phyloP scores from a whole-genome alignment of 2,113 vertebrate genomes.

The Xiphorhynchus elegans region DNA sequence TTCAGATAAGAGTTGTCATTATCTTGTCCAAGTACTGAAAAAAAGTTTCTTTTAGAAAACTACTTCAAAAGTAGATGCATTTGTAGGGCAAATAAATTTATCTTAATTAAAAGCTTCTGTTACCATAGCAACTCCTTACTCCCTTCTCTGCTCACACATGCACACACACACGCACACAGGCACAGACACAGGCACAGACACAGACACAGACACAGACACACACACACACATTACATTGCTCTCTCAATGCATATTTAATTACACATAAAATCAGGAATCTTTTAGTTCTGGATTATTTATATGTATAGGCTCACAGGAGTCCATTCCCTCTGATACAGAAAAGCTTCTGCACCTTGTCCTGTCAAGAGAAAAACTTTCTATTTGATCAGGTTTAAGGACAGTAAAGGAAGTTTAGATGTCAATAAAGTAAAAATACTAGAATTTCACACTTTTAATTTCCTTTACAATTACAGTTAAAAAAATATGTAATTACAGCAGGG shows the following conservation, averaged over 20 bases:
- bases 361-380: neutral
- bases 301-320: neutral
- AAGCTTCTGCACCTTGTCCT: neutral
- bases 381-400: neutral
- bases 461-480: neutral
- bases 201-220: accelerated
- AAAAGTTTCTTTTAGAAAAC: neutral
- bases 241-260: neutral
- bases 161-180: accelerated
- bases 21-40: neutral
- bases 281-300: neutral
- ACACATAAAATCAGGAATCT: neutral
- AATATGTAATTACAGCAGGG: neutral
- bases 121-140: neutral
- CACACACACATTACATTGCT: accelerated
- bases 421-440: neutral
- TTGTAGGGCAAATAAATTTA: neutral
- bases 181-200: too few relatives aligned
- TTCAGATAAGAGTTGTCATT: neutral
- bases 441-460: neutral
- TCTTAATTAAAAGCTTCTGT: neutral
- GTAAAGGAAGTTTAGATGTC: neutral
- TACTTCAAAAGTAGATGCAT: neutral
- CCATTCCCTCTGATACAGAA: neutral
- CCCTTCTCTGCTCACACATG: neutral